phyloP scores from a whole-genome alignment of 2,888 invertebrate species.

The Napeogenes inachia region DNA sequence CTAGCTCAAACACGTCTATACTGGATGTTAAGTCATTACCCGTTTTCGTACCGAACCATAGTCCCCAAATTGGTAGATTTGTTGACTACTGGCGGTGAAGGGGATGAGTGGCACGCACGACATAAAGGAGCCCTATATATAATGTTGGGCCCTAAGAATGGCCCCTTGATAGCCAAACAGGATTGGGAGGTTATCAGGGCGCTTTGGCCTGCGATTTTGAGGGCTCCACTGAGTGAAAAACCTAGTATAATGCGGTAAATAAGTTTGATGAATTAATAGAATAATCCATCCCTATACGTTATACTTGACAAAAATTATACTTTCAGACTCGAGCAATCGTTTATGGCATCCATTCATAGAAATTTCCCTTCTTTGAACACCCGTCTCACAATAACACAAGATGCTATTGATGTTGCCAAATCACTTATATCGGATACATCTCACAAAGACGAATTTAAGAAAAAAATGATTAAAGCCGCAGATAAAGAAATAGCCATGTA shows the following conservation, averaged over 20 bases:
- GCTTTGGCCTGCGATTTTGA: conserved; percentile 88
- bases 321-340: conserved; percentile 72
- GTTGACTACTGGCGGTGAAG: conserved; percentile 64
- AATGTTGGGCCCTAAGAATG: conserved; percentile 81
- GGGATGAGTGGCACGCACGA: conserved; percentile 71
- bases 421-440: conserved; percentile 61
- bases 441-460: conserved; percentile 42
- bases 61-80: conserved; percentile 79
- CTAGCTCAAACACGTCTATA: conserved; percentile 82
- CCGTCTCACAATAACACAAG: conserved; percentile 72
- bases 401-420: conserved; percentile 68
- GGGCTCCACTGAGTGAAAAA: conserved; percentile 90
- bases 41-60: conserved; percentile 83
- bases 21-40: conserved; percentile 79
- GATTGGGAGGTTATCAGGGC: conserved; percentile 85
- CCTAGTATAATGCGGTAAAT: conserved; percentile 82
- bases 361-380: conserved; percentile 81
- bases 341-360: conserved; percentile 75
- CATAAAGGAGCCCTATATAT: conserved; percentile 86
- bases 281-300: not conserved
- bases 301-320: not conserved
- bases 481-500: conserved; percentile 58
- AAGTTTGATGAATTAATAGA: not conserved
- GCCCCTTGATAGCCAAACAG: conserved; percentile 81
- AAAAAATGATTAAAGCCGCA: conserved; percentile 46